Percentiles rank a stretch among this genome's conserved stretches.
phyloP scores from a whole-genome alignment of 2,797 vertebrate species.

The Momotus momota region DNA sequence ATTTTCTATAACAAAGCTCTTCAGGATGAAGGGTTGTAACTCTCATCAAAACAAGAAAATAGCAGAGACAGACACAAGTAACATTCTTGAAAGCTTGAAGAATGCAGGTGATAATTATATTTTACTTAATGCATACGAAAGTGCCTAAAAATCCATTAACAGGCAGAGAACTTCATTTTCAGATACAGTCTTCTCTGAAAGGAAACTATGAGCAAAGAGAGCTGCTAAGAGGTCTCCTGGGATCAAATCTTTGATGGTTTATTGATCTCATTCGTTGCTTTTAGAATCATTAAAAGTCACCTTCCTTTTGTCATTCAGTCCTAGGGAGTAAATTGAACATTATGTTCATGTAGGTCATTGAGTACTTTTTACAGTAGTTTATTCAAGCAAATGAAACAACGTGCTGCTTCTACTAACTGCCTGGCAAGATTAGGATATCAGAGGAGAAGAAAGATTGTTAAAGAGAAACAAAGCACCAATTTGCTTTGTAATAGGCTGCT shows the following conservation, averaged over 20 bases:
- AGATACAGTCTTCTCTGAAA: constrained; percentile 38
- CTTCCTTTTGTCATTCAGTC: constrained; percentile 72
- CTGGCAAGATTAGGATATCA: constrained; percentile 48
- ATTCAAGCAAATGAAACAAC: constrained; percentile 43
- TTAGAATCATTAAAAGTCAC: constrained; percentile 72
- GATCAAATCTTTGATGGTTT: constrained; percentile 72
- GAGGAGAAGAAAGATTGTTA: constrained; percentile 26
- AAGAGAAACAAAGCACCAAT: constrained; percentile 51
- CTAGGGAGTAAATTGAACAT: constrained; percentile 68
- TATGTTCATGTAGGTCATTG: constrained; percentile 64
- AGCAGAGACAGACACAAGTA: constrained; percentile 45
- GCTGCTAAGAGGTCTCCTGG: constrained; percentile 58
- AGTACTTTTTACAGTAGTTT: constrained; percentile 65
- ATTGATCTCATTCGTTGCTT: constrained; percentile 73
- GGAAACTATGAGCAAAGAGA: constrained; percentile 47
- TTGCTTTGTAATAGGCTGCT: constrained; percentile 9
- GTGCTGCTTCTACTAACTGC: constrained; percentile 1
- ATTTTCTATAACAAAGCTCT: neutral
- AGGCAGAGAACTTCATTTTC: constrained; percentile 67
- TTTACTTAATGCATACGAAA: constrained; percentile 36
- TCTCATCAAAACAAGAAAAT: constrained; percentile 55
- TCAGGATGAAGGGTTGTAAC: neutral
- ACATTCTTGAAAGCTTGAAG: constrained; percentile 49
- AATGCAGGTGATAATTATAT: constrained; percentile 57
- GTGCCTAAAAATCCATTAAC: constrained; percentile 51